Conservation (phyloP, 2,888 invertebrate species). For the Seira ritae region DNA sequence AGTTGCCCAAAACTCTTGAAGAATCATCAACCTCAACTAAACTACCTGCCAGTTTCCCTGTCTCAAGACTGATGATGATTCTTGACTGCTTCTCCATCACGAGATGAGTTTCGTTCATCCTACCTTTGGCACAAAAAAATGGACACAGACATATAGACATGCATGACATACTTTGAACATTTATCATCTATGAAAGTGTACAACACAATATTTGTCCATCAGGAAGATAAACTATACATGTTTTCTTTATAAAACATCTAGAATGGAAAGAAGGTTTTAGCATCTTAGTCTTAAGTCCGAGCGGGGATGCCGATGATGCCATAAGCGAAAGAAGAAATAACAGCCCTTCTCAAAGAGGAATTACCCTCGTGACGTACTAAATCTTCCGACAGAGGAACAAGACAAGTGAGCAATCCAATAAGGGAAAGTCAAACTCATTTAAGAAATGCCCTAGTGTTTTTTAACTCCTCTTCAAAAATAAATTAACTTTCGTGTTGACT, state of each 20-base stretch:
- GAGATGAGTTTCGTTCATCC: neutral
- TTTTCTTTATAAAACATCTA: too few relatives aligned
- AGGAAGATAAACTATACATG: too few relatives aligned
- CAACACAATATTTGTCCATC: too few relatives aligned
- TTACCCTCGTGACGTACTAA: conserved; percentile 58
- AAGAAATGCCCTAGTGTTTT: conserved; percentile 48
- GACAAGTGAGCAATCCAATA: conserved; percentile 60
- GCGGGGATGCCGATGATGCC: conserved; percentile 3
- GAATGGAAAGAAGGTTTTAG: too few relatives aligned
- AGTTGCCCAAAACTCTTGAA: conserved; percentile 42
- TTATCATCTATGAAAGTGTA: conserved; percentile 6
- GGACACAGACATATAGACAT: too few relatives aligned
- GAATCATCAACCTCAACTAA: conserved; percentile 57
- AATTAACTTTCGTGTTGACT: conserved; percentile 61
- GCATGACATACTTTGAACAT: conserved; percentile 34
- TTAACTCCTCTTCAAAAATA: conserved; percentile 56
- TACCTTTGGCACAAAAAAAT: conserved; percentile 8
- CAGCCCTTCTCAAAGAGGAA: conserved; percentile 25
- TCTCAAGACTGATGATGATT: conserved; percentile 51
- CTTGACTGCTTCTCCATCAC: conserved; percentile 50
- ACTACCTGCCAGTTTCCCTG: conserved; percentile 58
- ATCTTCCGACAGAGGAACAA: conserved; percentile 61
- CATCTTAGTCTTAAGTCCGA: too few relatives aligned
- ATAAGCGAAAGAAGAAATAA: conserved; percentile 28
- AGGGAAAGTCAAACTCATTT: conserved; percentile 62